A percentile compares a stretch with the other conserved stretches of the same genome.
Conservation (phyloP, 2,113 vertebrate species). For the Sciurus niger region DNA sequence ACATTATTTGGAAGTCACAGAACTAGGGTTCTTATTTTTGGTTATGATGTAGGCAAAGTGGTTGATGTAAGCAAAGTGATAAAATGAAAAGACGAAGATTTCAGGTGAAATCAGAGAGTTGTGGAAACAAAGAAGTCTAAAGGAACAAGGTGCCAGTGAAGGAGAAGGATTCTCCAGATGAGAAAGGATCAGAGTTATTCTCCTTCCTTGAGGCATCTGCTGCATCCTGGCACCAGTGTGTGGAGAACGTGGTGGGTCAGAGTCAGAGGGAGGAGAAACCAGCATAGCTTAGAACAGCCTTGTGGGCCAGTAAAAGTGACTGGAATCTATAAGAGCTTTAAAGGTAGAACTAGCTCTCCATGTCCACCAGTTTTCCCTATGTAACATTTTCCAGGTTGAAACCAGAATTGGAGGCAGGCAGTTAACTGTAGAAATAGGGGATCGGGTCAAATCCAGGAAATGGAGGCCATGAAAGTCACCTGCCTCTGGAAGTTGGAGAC, state of each 20-base stretch:
- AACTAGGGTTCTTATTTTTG: neutral
- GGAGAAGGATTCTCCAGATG: too few relatives aligned
- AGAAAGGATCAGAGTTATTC: neutral
- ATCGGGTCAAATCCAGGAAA: too few relatives aligned
- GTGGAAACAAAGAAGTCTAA: neutral
- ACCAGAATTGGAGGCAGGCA: too few relatives aligned
- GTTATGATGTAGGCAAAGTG: neutral
- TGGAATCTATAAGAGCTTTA: neutral
- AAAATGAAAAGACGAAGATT: neutral
- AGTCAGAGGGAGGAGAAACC: neutral
- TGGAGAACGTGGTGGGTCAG: neutral
- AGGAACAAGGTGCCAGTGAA: neutral
- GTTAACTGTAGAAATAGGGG: too few relatives aligned
- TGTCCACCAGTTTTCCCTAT: neutral
- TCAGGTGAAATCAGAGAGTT: neutral
- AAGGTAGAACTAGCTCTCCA: neutral
- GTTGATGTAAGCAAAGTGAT: neutral
- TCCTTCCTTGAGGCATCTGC: neutral
- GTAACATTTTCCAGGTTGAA: neutral
- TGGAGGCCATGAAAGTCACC: too few relatives aligned
- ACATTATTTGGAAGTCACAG: neutral
- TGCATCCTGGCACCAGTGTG: neutral
- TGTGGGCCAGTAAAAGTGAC: neutral
- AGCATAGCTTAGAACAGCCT: neutral
- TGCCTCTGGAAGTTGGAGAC: too few relatives aligned